Base-by-base conservation (phyloP, 1,140 invertebrate genomes). In the Proctacanthus coquilletti region DNA sequence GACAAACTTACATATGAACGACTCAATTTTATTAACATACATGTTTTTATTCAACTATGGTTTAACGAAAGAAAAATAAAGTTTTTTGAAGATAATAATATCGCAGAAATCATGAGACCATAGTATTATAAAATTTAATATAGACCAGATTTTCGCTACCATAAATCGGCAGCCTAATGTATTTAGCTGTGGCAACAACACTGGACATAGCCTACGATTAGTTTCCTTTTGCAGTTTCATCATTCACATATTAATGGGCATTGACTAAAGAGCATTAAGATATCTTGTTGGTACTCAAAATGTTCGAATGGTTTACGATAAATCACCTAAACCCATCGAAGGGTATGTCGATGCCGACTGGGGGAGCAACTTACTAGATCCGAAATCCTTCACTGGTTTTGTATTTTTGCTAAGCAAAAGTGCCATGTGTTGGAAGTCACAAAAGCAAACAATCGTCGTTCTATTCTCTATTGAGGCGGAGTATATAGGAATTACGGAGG, bases 131-230 rank as follows among this genome's bases (percentile, higher is more conserved):
- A n/a, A n/a, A n/a, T n/a, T n/a, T n/a, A n/a, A n/a, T n/a, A n/a
- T n/a, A n/a, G n/a, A n/a, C n/a, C n/a, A n/a, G n/a, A n/a, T n/a
- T n/a, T n/a, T n/a, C n/a, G n/a, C n/a, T n/a, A n/a, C n/a, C n/a
- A n/a, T n/a, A n/a, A n/a, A n/a, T n/a, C n/a, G n/a, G n/a, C n/a
- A n/a, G n/a, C n/a, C 39, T 63, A 8, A 23, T 62, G 19, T 62
- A 61, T 41, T 18, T 60, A 3, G 37, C 53, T 20, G 30, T 47
- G 2, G 45, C 44, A 10, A 53, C 59, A 4, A 25, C 59, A 36
- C 57, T 53, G 19, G 59, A 64, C 38, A 52, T 64, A 5, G 33
- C 50, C 2, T 53, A 47, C 27, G 45, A 56, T 62, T 0, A 44
- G 39, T 19, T 42, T 50, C 13, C 37, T 61, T 5, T 48, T 46